Conservation (phyloP, 2,888 invertebrate genomes). For the Hyposoter didymator region DNA sequence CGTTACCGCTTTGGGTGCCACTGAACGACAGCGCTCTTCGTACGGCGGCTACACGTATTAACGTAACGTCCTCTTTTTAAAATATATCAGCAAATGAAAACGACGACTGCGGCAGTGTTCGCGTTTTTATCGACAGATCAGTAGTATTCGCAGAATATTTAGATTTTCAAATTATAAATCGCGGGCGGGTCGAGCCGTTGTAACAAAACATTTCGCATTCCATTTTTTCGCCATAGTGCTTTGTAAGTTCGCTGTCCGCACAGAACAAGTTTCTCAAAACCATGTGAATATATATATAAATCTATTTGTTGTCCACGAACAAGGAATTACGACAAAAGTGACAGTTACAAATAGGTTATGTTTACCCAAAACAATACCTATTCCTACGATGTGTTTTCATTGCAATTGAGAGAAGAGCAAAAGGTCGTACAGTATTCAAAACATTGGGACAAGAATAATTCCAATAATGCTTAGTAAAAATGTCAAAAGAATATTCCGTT, state of each 20-base stretch:
- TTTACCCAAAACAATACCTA: neutral
- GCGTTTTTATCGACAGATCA: neutral
- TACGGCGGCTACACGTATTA: neutral
- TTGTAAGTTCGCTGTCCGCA: neutral
- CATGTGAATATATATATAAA: neutral
- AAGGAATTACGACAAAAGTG: neutral
- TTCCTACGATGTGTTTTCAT: neutral
- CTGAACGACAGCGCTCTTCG: neutral
- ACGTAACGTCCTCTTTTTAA: too few relatives aligned
- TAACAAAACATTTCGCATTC: neutral
- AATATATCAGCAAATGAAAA: neutral
- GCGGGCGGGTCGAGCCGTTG: neutral
- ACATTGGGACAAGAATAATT: neutral
- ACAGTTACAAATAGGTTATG: constrained; percentile 19
- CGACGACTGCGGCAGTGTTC: neutral
- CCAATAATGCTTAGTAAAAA: constrained; percentile 43
- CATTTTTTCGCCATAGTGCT: neutral
- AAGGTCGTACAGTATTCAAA: neutral
- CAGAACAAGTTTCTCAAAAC: neutral
- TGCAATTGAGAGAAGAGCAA: neutral
- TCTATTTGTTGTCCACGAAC: neutral
- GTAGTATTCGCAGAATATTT: neutral
- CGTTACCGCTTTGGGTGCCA: constrained; percentile 14
- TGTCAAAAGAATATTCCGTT: constrained; percentile 6
- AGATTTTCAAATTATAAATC: neutral